These are phyloP conservation scores for Microplitis mediator DNA, from an alignment of 1,140 invertebrate species.

Conservation along the genomic window DNA sequence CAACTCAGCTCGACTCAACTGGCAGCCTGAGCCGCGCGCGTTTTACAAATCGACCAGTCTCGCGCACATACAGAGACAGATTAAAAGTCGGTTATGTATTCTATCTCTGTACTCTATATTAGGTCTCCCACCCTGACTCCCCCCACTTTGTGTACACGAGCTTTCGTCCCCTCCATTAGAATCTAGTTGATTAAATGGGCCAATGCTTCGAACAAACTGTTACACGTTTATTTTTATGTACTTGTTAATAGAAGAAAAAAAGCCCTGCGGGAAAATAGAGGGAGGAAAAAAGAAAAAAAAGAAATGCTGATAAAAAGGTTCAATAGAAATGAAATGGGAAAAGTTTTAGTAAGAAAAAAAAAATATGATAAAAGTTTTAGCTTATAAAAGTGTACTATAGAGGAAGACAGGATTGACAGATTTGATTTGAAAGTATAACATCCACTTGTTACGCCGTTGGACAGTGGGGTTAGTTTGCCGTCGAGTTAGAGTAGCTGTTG, in stretches of 20 bases:
- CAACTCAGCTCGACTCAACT: too few species aligned
- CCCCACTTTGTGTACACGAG: not conserved
- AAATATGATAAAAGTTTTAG: not conserved
- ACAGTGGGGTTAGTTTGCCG: too few species aligned
- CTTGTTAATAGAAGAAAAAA: too few species aligned
- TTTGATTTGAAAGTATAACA: conserved; percentile 38
- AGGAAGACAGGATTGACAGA: not conserved
- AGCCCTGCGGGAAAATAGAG: not conserved
- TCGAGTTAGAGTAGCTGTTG: not conserved
- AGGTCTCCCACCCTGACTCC: not conserved
- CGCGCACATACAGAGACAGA: not conserved
- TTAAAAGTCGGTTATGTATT: not conserved
- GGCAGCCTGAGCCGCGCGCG: not conserved
- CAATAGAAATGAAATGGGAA: conserved; percentile 12
- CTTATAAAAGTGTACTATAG: not conserved
- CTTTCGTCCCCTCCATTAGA: not conserved
- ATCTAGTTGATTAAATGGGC: conserved; percentile 20
- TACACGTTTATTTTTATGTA: not conserved
- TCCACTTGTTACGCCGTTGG: conserved; percentile 50
- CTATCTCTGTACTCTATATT: not conserved
- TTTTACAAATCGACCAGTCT: conserved; percentile 5
- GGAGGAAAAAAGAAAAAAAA: conserved; percentile 13
- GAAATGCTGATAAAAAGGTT: not conserved
- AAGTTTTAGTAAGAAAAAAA: not conserved
- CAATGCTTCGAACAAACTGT: not conserved